These are phyloP conservation scores for Catagonus wagneri DNA, from an alignment of 2,113 vertebrate species.

Conservation along the genomic window DNA sequence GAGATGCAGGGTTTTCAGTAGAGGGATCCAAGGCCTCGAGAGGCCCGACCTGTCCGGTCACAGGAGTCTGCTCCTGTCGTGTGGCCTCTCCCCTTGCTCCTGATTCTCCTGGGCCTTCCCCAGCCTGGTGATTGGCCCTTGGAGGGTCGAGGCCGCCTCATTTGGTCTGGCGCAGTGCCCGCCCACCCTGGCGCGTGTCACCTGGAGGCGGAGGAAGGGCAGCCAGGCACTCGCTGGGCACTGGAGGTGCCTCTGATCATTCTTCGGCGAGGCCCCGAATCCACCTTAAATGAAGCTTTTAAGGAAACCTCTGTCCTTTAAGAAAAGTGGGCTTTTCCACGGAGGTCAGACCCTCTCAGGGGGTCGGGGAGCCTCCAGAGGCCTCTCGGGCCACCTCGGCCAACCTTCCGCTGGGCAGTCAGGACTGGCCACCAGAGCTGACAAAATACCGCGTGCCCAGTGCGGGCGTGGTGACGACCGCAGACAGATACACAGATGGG, in stretches of 20 bases:
- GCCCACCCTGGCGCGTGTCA: accelerated
- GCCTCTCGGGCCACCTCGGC: neutral
- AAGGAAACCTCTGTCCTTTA: neutral
- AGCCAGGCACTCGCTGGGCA: neutral
- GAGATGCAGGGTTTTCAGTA: neutral
- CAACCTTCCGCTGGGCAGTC: neutral
- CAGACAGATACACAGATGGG: neutral
- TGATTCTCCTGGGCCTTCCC: neutral
- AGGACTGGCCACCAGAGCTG: neutral
- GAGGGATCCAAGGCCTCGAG: neutral
- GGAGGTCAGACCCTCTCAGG: neutral
- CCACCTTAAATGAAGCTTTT: neutral
- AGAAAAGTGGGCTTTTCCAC: neutral
- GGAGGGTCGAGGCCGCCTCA: neutral
- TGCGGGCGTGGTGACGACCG: no score
- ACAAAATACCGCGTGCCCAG: accelerated
- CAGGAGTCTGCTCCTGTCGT: neutral
- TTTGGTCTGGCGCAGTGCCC: neutral
- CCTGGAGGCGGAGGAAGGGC: neutral
- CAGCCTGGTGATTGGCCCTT: neutral
- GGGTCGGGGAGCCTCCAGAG: neutral
- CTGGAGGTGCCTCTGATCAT: neutral
- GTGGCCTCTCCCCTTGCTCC: neutral
- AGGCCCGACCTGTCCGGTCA: neutral
- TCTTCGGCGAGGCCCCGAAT: neutral